Percentiles rank a stretch among this genome's conserved stretches.
Conservation (phyloP, 2,888 invertebrate genomes). For the Isoperla grammatica region DNA sequence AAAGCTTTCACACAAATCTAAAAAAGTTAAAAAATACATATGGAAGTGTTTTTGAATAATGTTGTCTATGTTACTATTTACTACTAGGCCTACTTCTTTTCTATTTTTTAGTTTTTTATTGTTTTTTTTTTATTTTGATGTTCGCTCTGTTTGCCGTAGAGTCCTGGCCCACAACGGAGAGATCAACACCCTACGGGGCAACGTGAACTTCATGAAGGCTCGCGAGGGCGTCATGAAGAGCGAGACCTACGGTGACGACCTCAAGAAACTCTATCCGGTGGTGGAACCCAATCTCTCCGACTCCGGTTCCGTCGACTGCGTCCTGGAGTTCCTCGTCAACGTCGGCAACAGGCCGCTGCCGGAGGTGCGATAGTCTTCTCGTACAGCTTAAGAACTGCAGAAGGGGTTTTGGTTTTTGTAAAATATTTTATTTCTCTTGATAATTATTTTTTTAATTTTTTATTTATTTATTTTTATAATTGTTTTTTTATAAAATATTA, state of each 20-base stretch:
- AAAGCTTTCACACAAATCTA: too few relatives aligned
- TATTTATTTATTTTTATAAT: background rate
- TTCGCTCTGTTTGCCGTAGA: too few relatives aligned
- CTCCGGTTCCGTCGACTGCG: conserved; percentile 97
- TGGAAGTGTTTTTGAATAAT: too few relatives aligned
- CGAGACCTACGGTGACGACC: conserved; percentile 70
- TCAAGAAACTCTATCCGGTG: conserved; percentile 90
- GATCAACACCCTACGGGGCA: conserved; percentile 97
- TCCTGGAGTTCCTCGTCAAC: conserved; percentile 91
- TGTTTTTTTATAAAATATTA: background rate
- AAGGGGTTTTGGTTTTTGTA: too few relatives aligned
- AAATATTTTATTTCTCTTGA: too few relatives aligned
- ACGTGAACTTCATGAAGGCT: conserved; percentile 97
- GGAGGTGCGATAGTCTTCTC: conserved; percentile 53
- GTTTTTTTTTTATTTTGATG: too few relatives aligned
- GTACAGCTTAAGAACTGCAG: too few relatives aligned
- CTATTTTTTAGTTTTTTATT: too few relatives aligned
- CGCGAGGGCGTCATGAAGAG: conserved; percentile 97
- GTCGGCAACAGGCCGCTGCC: conserved; percentile 87
- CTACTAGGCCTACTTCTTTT: too few relatives aligned
- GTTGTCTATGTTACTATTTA: too few relatives aligned
- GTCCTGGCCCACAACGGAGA: conserved; percentile 98
- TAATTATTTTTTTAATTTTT: conserved; percentile 3
- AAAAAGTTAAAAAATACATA: too few relatives aligned
- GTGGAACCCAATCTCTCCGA: conserved; percentile 97